Conservation (phyloP, 2,113 vertebrate species). For the Odobenus rosmarus region DNA sequence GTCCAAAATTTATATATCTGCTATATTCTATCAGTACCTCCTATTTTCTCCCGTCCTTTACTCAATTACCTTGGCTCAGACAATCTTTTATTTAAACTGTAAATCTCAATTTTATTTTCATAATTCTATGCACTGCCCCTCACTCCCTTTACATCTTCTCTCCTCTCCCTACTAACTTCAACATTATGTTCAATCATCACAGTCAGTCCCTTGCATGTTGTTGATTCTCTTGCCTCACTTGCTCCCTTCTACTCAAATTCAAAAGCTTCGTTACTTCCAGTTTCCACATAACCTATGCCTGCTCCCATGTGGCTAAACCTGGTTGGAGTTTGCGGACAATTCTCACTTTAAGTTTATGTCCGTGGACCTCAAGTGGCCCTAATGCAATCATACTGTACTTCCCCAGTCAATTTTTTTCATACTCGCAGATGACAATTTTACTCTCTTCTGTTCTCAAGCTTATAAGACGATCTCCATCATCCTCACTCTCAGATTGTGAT, state of each 20-base stretch:
- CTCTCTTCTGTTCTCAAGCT: not conserved
- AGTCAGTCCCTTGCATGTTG: no score
- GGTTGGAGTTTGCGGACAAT: no score
- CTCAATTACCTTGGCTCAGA: not conserved
- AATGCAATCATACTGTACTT: no score
- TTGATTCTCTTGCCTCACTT: not conserved
- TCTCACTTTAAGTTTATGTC: not conserved
- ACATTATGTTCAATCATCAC: not conserved
- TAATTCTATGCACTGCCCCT: not conserved
- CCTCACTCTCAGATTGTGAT: not conserved
- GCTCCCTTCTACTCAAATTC: not conserved
- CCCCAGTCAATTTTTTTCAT: not conserved
- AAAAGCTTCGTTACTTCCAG: not conserved
- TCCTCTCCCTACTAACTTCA: not conserved
- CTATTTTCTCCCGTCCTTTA: no score
- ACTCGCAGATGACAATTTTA: not conserved
- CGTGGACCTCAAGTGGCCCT: not conserved
- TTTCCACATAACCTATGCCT: not conserved
- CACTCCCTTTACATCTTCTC: no score
- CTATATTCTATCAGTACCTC: not conserved
- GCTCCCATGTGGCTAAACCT: not conserved
- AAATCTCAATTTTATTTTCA: not conserved
- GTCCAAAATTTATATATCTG: not conserved
- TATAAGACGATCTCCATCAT: not conserved
- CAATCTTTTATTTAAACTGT: no score